phyloP scores from a whole-genome alignment of 2,113 vertebrate genomes.

The Pycnonotus jocosus region DNA sequence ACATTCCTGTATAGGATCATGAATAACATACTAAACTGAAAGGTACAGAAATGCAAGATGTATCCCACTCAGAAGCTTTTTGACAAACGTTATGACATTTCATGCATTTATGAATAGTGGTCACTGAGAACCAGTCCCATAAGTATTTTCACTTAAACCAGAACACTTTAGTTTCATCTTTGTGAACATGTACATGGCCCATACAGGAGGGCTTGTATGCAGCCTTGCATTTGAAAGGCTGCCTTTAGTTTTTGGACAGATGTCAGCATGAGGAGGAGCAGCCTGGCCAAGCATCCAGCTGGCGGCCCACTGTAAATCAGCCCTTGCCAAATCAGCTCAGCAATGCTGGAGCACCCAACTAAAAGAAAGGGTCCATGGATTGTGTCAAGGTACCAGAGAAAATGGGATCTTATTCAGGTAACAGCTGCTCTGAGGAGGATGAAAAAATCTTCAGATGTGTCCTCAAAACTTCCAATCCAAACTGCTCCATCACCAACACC shows the following conservation, averaged over 20 bases:
- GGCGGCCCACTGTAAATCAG: not conserved
- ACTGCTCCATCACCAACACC: not conserved
- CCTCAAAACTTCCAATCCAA: not conserved
- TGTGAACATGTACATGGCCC: not conserved
- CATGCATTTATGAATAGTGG: not conserved
- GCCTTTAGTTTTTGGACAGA: not conserved
- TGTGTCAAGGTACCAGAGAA: not conserved
- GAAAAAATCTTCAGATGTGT: not conserved
- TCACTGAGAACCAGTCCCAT: not conserved
- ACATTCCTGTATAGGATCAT: not conserved
- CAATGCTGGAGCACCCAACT: not conserved
- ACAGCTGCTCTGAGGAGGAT: not conserved
- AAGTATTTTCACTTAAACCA: not conserved
- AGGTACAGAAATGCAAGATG: not conserved
- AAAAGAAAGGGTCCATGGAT: not conserved
- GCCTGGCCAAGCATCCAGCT: not conserved
- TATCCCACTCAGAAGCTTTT: not conserved
- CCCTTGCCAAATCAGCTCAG: fast-evolving
- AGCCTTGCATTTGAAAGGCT: not conserved
- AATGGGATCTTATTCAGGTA: not conserved
- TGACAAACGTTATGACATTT: not conserved
- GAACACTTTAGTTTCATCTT: not conserved
- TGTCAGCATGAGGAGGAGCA: not conserved
- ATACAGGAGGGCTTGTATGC: not conserved
- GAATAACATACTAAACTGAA: not conserved